Evolutionary conservation across 2,888 invertebrate genomes (phyloP).

Genomic region (Chromoteleia sp.): DNA sequence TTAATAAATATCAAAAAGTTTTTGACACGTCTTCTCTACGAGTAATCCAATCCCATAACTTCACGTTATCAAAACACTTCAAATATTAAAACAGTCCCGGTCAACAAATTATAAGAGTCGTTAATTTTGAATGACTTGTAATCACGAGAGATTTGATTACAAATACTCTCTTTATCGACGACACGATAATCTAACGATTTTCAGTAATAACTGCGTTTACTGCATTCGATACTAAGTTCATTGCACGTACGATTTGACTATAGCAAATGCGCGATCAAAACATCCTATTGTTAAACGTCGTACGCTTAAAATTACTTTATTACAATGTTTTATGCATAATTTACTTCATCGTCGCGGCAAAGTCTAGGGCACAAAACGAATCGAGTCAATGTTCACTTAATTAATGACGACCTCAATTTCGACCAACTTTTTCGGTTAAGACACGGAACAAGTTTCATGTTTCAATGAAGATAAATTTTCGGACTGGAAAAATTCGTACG

Average conservation of each 20-base stretch:
- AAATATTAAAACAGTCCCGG: slow-evolving; percentile 48
- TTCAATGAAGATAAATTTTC: slow-evolving; percentile 45
- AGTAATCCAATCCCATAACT: not conserved
- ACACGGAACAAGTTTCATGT: slow-evolving; percentile 61
- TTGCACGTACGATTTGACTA: slow-evolving; percentile 61
- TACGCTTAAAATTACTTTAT: slow-evolving; percentile 67
- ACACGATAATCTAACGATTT: slow-evolving; percentile 79
- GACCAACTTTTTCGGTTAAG: slow-evolving; percentile 48
- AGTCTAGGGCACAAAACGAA: slow-evolving; percentile 64
- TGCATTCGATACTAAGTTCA: slow-evolving; percentile 69
- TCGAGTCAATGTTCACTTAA: slow-evolving; percentile 68
- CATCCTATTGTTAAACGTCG: slow-evolving; percentile 24
- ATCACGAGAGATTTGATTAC: slow-evolving; percentile 56
- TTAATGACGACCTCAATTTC: slow-evolving; percentile 62
- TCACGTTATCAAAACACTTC: slow-evolving; percentile 14
- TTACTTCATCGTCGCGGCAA: slow-evolving; percentile 29
- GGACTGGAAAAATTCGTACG: slow-evolving; percentile 9
- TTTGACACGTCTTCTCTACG: not conserved
- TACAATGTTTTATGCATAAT: slow-evolving; percentile 51
- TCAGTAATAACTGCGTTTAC: slow-evolving; percentile 76
- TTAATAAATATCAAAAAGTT: too few relatives aligned
- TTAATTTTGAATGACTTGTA: slow-evolving; percentile 49
- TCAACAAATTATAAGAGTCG: slow-evolving; percentile 46
- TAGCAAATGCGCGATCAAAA: slow-evolving; percentile 23
- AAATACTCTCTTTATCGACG: slow-evolving; percentile 39